A percentile compares a stretch with the other conserved stretches of the same genome.
Evolutionary conservation across 2,797 vertebrate species (phyloP).

Genomic region (Alauda arvensis): DNA sequence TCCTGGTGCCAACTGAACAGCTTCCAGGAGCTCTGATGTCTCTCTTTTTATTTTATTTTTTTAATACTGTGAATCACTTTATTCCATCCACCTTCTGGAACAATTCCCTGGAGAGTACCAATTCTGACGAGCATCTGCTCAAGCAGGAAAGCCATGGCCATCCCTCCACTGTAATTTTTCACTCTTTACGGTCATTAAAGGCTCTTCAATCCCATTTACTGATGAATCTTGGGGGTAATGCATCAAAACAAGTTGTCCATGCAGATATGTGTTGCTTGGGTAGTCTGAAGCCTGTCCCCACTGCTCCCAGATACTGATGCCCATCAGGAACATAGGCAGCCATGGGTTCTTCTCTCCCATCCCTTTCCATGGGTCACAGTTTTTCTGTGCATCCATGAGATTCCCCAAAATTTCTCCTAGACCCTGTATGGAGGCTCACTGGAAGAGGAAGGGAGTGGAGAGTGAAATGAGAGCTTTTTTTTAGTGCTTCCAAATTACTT

Average conservation of each 20-base stretch:
- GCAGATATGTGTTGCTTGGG: not conserved
- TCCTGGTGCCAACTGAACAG: constrained; percentile 54
- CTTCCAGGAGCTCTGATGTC: constrained; percentile 59
- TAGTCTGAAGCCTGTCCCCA: not conserved
- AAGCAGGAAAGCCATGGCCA: not conserved
- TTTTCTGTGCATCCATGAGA: rapidly evolving
- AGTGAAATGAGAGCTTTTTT: not conserved
- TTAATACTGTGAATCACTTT: constrained; percentile 53
- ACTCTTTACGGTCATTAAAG: not conserved
- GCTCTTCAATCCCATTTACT: not conserved
- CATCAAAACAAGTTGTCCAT: not conserved
- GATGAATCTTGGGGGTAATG: not conserved
- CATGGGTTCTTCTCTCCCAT: not conserved
- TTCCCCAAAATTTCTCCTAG: not conserved
- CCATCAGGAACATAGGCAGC: not conserved
- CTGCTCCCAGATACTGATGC: not conserved
- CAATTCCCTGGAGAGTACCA: constrained; percentile 27
- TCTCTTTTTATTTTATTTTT: constrained; percentile 53
- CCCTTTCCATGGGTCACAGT: not conserved
- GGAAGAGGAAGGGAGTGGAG: not conserved
- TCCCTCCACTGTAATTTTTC: not conserved
- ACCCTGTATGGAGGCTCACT: not conserved
- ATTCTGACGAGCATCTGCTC: constrained; percentile 39
- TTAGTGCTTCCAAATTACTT: constrained; percentile 6
- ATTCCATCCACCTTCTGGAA: constrained; percentile 58